These are phyloP conservation scores for Drosophila suboccidentalis DNA, from an alignment of 2,888 invertebrate genomes.

Conservation along the genomic window DNA sequence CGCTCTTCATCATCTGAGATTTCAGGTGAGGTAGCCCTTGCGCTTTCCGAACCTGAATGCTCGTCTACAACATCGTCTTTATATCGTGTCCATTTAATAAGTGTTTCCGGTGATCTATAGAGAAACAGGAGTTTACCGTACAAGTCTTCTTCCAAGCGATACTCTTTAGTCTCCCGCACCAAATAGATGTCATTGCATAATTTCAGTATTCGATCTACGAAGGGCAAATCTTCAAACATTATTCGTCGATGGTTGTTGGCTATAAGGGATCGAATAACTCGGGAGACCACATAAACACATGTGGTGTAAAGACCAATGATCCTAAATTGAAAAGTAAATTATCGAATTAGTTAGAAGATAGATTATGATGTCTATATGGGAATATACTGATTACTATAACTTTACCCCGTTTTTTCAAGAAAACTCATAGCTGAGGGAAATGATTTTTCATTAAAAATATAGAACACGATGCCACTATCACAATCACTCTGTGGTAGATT, in stretches of 20 bases:
- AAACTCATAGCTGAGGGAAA: constrained; percentile 95
- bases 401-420: constrained; percentile 96
- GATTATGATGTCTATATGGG: not conserved
- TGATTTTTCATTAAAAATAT: constrained; percentile 96
- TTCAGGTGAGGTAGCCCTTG: not conserved
- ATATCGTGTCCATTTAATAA: constrained; percentile 91
- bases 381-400: not conserved
- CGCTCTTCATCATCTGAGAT: constrained; percentile 4
- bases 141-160: constrained; percentile 96
- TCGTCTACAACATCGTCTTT: constrained; percentile 68
- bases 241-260: constrained; percentile 94
- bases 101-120: constrained; percentile 97
- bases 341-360: not conserved
- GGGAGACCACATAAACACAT: constrained; percentile 95
- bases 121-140: constrained; percentile 98
- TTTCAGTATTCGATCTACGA: constrained; percentile 92
- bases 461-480: constrained; percentile 87
- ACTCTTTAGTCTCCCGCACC: constrained; percentile 95
- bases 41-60: constrained; percentile 20
- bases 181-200: constrained; percentile 93
- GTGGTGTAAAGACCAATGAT: constrained; percentile 98
- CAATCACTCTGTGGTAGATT: constrained; percentile 72
- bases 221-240: constrained; percentile 94
- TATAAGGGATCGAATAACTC: constrained; percentile 92
- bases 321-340: constrained; percentile 86